Percentiles rank a stretch among this genome's conserved stretches.
Conservation (phyloP, 2,888 invertebrate genomes). For the Azorinus chamasolen region DNA sequence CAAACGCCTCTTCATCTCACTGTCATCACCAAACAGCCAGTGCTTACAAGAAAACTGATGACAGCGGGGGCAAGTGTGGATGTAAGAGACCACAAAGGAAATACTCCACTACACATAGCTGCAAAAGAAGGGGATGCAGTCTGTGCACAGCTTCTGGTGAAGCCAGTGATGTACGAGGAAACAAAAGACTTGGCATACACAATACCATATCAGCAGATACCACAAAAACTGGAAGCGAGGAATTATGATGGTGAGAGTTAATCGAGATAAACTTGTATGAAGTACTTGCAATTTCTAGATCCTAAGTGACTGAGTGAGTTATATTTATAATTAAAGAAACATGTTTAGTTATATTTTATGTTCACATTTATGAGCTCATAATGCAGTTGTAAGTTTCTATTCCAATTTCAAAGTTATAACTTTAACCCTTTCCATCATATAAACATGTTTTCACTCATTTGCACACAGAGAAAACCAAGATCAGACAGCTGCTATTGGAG, state of each 20-base stretch:
- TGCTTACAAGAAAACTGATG: conserved; percentile 38
- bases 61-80: conserved; percentile 90
- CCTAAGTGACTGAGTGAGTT: not conserved
- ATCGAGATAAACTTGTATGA: not conserved
- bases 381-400: no score
- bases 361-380: no score
- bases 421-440: no score
- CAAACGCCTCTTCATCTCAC: conserved; percentile 95
- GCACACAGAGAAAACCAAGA: no score
- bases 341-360: no score
- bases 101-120: conserved; percentile 95
- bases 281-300: not conserved
- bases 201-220: conserved; percentile 87
- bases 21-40: conserved; percentile 91
- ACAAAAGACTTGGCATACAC: conserved; percentile 84
- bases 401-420: no score
- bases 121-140: conserved; percentile 90
- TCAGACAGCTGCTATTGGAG: no score
- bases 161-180: conserved; percentile 78
- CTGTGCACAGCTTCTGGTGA: conserved; percentile 91
- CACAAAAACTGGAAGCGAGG: conserved; percentile 91
- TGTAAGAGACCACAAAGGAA: conserved; percentile 92
- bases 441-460: no score
- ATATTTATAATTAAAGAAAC: no score
- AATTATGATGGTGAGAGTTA: conserved; percentile 95